Percentiles rank a stretch among this genome's conserved stretches.
These are phyloP conservation scores for Bellardia bayeri DNA, from an alignment of 2,888 invertebrate genomes.

Conservation along the genomic window DNA sequence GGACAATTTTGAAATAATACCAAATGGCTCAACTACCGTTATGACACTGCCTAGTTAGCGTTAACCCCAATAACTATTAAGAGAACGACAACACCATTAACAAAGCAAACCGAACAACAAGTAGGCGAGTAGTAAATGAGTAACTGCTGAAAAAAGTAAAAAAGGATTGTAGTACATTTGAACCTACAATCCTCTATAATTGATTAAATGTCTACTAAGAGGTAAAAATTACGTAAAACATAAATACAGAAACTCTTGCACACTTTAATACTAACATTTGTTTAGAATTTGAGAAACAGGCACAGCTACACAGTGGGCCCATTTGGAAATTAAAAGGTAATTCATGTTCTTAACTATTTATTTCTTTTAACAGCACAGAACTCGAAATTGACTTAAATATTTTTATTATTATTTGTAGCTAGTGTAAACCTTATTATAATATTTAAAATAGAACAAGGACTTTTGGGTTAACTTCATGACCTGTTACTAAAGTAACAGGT, in stretches of 20 bases:
- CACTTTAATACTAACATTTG: not conserved
- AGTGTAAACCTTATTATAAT: no score
- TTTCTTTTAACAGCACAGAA: no score
- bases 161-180: no score
- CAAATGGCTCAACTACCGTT: conserved; percentile 4
- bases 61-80: conserved; percentile 9
- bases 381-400: no score
- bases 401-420: no score
- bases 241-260: not conserved
- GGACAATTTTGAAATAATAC: conserved; percentile 47
- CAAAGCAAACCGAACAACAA: not conserved
- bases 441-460: no score
- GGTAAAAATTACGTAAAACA: conserved; percentile 11
- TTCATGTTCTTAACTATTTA: no score
- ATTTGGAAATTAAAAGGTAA: no score
- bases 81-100: not conserved
- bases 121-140: not conserved
- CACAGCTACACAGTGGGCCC: not conserved
- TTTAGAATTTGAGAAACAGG: not conserved
- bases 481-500: no score
- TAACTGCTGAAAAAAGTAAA: conserved; percentile 6
- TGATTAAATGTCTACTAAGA: conserved; percentile 41
- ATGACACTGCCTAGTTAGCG: conserved; percentile 23
- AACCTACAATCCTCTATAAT: conserved; percentile 33
- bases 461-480: no score